These are phyloP conservation scores for Drosophila percnosoma DNA, from an alignment of 2,888 invertebrate species.

Conservation along the genomic window DNA sequence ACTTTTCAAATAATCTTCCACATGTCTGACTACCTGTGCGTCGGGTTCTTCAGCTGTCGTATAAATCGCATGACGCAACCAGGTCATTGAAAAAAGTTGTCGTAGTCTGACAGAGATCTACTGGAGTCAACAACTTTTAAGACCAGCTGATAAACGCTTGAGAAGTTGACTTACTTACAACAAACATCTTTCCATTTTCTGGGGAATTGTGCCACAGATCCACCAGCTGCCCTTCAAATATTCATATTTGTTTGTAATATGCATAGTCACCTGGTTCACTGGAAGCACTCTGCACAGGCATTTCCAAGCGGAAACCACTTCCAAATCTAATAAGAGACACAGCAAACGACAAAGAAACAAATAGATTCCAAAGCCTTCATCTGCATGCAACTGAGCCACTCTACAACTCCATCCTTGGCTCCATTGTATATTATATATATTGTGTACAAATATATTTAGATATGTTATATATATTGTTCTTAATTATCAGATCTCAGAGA, in stretches of 20 bases:
- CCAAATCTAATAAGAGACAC: constrained; percentile 1
- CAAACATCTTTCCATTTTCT: constrained; percentile 22
- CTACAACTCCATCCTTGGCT: too few species aligned
- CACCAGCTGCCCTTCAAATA: constrained; percentile 48
- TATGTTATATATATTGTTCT: background rate
- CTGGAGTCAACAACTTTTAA: constrained; percentile 9
- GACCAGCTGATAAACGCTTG: too few species aligned
- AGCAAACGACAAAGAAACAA: constrained; percentile 1
- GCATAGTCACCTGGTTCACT: constrained; percentile 45
- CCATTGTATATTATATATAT: too few species aligned
- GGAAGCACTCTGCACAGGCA: constrained; percentile 56
- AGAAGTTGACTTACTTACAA: constrained; percentile 35
- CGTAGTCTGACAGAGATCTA: constrained; percentile 58
- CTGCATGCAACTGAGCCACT: constrained; percentile 60
- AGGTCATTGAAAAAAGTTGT: constrained; percentile 21
- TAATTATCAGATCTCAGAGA: background rate
- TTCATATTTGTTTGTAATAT: background rate
- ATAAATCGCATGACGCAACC: constrained; percentile 61
- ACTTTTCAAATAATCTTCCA: constrained; percentile 38
- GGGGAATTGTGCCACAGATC: constrained; percentile 49
- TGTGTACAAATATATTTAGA: too few species aligned
- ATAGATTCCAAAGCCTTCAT: constrained; percentile 28
- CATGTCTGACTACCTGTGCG: constrained; percentile 4
- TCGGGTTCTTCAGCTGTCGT: constrained; percentile 27
- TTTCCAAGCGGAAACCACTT: constrained; percentile 41